These are phyloP conservation scores for Trichonephila inaurata DNA, from an alignment of 1,140 invertebrate genomes.

Conservation along the genomic window DNA sequence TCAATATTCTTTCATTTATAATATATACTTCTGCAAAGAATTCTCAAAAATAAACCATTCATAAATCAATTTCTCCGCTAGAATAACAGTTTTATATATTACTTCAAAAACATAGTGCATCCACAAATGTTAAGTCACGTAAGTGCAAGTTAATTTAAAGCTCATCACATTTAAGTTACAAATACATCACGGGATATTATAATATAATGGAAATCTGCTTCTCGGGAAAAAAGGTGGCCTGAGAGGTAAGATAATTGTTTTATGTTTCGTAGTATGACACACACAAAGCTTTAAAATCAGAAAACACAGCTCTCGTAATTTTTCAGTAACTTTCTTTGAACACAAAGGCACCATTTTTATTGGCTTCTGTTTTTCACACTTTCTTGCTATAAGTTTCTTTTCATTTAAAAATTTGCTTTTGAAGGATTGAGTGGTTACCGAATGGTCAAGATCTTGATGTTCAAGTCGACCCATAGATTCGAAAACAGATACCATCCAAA, in stretches of 20 bases:
- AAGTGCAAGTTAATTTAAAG: constrained; percentile 45
- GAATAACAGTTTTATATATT: background rate
- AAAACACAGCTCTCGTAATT: too few species aligned
- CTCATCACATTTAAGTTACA: constrained; percentile 32
- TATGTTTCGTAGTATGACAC: too few species aligned
- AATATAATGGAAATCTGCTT: background rate
- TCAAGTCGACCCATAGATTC: too few species aligned
- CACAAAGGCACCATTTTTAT: too few species aligned
- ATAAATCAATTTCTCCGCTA: background rate
- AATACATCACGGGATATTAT: constrained; percentile 11
- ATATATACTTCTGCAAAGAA: background rate
- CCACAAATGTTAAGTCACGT: constrained; percentile 22
- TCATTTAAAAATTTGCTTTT: too few species aligned
- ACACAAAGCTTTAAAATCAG: too few species aligned
- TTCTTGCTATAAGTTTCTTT: too few species aligned
- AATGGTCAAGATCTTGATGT: too few species aligned
- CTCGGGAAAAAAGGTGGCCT: constrained; percentile 7
- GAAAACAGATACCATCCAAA: too few species aligned
- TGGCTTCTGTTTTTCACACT: too few species aligned
- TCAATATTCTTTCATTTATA: background rate
- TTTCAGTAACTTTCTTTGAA: too few species aligned
- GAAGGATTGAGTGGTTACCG: too few species aligned
- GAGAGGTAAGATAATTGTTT: background rate
- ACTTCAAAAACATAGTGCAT: constrained; percentile 35
- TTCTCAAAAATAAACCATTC: constrained; percentile 42